Conservation (phyloP, 2,113 vertebrate species). For the Condylura cristata region DNA sequence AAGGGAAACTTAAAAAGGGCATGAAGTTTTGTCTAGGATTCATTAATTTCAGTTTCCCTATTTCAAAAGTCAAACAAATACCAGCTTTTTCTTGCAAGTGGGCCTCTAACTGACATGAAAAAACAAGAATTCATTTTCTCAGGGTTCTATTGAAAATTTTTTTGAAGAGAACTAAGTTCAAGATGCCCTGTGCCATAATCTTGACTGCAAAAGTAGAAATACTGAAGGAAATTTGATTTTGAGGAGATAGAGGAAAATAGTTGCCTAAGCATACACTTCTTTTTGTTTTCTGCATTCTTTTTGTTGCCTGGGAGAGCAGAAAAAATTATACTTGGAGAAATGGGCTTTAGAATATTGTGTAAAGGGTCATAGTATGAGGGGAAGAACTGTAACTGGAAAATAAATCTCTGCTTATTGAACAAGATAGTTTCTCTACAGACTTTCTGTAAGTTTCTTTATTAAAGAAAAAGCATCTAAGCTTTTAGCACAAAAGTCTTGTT, state of each 20-base stretch:
- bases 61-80: not conserved
- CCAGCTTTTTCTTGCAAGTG: not conserved
- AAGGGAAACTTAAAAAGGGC: not conserved
- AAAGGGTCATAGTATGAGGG: not conserved
- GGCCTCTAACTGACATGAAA: not conserved
- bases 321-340: conserved; percentile 18
- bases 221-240: not conserved
- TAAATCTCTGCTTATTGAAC: conserved; percentile 30
- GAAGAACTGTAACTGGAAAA: conserved; percentile 9
- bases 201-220: conserved; percentile 1
- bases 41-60: not conserved
- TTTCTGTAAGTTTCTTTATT: not conserved
- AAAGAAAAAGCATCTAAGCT: not conserved
- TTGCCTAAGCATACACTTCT: not conserved
- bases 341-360: not conserved
- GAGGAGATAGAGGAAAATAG: not conserved
- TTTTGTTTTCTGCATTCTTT: not conserved
- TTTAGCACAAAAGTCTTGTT: conserved; percentile 15
- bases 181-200: not conserved
- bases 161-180: not conserved
- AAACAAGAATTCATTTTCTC: conserved; percentile 42
- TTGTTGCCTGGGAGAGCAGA: not conserved
- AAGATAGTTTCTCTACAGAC: conserved; percentile 14
- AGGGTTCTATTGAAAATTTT: not conserved
- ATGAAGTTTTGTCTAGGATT: not conserved